Evolutionary conservation across 1,140 invertebrate genomes (phyloP), one percentile per base, ranked within the genome.

Genomic region (Nasonia longicornis): DNA sequence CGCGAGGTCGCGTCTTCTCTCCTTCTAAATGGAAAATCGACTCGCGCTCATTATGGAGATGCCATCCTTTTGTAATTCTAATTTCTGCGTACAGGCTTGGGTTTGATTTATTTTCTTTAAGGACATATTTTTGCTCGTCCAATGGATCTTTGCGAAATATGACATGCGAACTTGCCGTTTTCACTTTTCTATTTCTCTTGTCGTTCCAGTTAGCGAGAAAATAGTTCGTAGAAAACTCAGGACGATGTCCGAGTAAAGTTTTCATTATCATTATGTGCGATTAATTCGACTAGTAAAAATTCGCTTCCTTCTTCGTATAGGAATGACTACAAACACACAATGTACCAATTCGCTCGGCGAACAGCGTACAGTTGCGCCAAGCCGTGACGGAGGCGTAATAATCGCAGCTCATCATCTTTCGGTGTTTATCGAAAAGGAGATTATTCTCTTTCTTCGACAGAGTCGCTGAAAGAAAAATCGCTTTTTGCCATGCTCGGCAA

Each of bases 401-500:
- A 73, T 71, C 70, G 63, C 79, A 74, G 45, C 45, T 22, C 72
- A 66, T 66, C 48, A 66, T 80, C 72, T 69, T 80, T 75, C 63
- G 58, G 8, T 74, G 52, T 74, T 42, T 42, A 58, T 58, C 52
- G 52, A 58, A n/a, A 58, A n/a, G 52, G 20, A 58, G 20, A n/a
- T 58, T 58, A 58, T 58, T 67, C 42, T 66, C 64, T 26, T 70
- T 52, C 42, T 70, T 70, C 38, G 38, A 4, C 63, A 66, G 4
- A 26, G 64, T 26, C 11, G 22, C 22, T 67, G 29, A 20, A 14
- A 31, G 66, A 67, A 67, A 67, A 26, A 67, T 67, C 3, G 26
- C 10, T 67, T 31, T 67, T 67, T 67, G 66, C 66, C 22, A 29
- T 26, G 66, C 4, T 0, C 14, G 7, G 22, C 64, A 66, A 66